Evolutionary conservation across 1,140 invertebrate genomes (phyloP).

Genomic region (Geopemphigus sp.): DNA sequence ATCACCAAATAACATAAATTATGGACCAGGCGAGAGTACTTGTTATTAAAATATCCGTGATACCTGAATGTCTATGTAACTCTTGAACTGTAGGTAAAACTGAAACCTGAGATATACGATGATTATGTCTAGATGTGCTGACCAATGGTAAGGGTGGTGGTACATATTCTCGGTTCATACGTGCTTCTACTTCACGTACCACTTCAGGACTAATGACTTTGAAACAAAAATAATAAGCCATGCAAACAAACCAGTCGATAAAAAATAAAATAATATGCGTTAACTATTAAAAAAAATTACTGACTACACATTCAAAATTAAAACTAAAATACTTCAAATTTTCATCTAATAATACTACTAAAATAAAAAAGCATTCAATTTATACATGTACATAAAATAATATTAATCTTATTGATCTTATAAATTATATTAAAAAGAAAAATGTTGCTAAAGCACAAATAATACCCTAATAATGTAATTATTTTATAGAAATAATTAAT

Average conservation of each 20-base stretch:
- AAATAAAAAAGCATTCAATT: neutral
- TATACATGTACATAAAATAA: neutral
- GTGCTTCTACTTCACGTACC: constrained; percentile 81
- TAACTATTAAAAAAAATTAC: constrained; percentile 61
- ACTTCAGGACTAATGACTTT: constrained; percentile 82
- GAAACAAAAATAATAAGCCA: constrained; percentile 52
- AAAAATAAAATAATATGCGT: constrained; percentile 54
- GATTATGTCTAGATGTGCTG: constrained; percentile 56
- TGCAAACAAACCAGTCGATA: constrained; percentile 51
- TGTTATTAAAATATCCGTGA: constrained; percentile 20
- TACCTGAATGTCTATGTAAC: constrained; percentile 49
- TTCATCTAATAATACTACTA: neutral
- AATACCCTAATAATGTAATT: no score
- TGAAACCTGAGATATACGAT: constrained; percentile 52
- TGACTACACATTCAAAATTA: constrained; percentile 17
- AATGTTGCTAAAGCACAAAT: no score
- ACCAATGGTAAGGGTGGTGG: constrained; percentile 63
- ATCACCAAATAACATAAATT: neutral
- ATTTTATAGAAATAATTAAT: no score
- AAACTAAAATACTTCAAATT: constrained; percentile 18
- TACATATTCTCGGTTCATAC: constrained; percentile 79
- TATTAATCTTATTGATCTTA: no score
- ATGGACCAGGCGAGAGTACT: neutral
- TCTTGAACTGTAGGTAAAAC: constrained; percentile 62
- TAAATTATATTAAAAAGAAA: no score